These are phyloP conservation scores for Pseudochaenichthys georgianus DNA, from an alignment of 2,797 vertebrate genomes.

Conservation along the genomic window DNA sequence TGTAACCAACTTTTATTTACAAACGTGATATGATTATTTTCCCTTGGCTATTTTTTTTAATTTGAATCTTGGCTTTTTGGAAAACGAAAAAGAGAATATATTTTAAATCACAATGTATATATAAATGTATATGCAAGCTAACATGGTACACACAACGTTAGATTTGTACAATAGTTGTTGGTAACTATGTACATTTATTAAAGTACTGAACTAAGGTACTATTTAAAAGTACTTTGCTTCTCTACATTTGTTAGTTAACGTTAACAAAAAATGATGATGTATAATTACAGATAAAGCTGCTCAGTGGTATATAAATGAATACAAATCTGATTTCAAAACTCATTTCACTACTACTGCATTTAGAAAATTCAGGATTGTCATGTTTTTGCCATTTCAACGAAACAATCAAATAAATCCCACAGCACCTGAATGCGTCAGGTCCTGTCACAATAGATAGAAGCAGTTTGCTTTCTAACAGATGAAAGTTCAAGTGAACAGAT, in stretches of 20 bases:
- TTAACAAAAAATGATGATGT: too few species aligned
- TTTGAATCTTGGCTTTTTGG: neutral
- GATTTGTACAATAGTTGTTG: neutral
- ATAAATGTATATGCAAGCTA: neutral
- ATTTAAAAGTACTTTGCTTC: too few species aligned
- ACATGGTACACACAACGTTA: neutral
- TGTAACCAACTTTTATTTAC: neutral
- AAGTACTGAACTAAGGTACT: too few species aligned
- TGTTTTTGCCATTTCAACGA: neutral
- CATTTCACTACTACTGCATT: neutral
- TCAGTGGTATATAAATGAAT: too few species aligned
- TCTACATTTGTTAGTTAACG: too few species aligned
- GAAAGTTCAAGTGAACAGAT: slow-evolving; percentile 5
- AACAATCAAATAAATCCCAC: neutral
- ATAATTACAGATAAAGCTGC: too few species aligned
- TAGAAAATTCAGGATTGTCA: neutral
- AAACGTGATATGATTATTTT: neutral
- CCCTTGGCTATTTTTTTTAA: neutral
- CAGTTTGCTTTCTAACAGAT: neutral
- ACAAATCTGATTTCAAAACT: too few species aligned
- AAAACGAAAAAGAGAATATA: neutral
- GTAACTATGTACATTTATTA: too few species aligned
- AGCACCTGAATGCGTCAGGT: slow-evolving; percentile 15
- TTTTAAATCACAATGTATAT: neutral
- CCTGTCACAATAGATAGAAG: slow-evolving; percentile 37